Evolutionary conservation across 2,797 vertebrate genomes (phyloP).

Genomic region (Notolabrus celidotus): DNA sequence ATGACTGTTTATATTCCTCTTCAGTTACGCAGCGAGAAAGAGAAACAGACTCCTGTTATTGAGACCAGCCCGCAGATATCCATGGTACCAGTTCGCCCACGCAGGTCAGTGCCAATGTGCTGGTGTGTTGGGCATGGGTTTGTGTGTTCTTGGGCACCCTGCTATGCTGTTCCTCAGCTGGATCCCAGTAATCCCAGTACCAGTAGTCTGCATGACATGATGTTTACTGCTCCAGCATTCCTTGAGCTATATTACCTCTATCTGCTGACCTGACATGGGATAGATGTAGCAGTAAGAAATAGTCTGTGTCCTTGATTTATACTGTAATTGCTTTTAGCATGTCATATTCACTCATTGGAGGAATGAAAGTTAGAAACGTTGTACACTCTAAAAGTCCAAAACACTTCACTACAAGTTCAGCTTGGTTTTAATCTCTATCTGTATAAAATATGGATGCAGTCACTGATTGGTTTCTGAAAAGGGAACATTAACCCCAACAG

Average conservation of each 20-base stretch:
- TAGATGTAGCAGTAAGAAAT: constrained; percentile 8
- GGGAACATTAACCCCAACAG: no score
- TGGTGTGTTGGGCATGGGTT: constrained; percentile 28
- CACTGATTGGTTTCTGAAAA: no score
- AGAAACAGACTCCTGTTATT: constrained; percentile 86
- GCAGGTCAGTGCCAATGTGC: constrained; percentile 83
- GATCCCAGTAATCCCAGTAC: constrained; percentile 62
- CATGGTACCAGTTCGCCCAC: constrained; percentile 81
- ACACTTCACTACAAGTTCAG: background rate
- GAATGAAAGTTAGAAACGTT: background rate
- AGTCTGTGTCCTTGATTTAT: constrained; percentile 41
- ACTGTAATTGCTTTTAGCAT: constrained; percentile 6
- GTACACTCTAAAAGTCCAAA: background rate
- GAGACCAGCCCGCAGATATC: constrained; percentile 83
- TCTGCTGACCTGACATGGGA: constrained; percentile 27
- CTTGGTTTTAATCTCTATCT: background rate
- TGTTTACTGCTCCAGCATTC: constrained; percentile 48
- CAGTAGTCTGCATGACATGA: constrained; percentile 69
- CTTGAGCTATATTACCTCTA: constrained; percentile 26
- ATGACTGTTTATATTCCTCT: constrained; percentile 77
- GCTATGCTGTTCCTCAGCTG: constrained; percentile 55
- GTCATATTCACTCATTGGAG: background rate
- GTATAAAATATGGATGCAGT: no score
- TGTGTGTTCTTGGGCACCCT: constrained; percentile 48
- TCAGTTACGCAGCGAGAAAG: constrained; percentile 87